A percentile compares a stretch with the other conserved stretches of the same genome.
phyloP scores from a whole-genome alignment of 1,140 invertebrate genomes.

The Chrysopa pallens region DNA sequence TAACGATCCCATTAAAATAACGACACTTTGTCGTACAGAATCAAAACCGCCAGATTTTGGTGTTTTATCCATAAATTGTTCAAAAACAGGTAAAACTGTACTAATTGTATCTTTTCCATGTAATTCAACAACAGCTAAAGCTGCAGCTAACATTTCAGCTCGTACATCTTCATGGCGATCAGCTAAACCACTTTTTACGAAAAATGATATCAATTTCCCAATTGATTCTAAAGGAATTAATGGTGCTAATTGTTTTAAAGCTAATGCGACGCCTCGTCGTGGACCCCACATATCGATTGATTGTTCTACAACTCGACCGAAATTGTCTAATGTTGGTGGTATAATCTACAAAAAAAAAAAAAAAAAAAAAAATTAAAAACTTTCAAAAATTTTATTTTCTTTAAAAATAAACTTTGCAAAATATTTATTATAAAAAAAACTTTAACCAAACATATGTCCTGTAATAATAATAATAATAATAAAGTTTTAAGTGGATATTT shows the following conservation, averaged over 20 bases:
- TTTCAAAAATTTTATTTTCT: neutral
- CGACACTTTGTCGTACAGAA: conserved; percentile 83
- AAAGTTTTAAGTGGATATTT: no score
- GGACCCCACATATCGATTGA: conserved; percentile 77
- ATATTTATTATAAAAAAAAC: no score
- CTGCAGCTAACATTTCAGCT: conserved; percentile 81
- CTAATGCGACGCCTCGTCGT: conserved; percentile 70
- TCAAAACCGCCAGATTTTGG: conserved; percentile 83
- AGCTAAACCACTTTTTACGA: conserved; percentile 71
- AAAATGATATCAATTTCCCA: conserved; percentile 54
- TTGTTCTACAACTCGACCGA: conserved; percentile 74
- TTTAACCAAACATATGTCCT: no score
- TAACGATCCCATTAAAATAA: conserved; percentile 91
- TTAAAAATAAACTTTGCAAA: conserved; percentile 3
- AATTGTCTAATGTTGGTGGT: conserved; percentile 73
- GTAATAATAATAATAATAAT: no score
- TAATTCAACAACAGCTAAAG: conserved; percentile 74
- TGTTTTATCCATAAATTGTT: conserved; percentile 77
- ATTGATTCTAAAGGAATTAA: conserved; percentile 49
- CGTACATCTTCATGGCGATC: conserved; percentile 72
- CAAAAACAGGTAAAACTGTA: conserved; percentile 71
- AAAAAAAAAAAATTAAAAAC: no score
- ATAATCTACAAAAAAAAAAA: conserved; percentile 39
- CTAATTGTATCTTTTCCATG: conserved; percentile 73
- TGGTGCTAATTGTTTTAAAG: conserved; percentile 54